These are phyloP conservation scores for Malurus elegans DNA, from an alignment of 2,113 vertebrate species.

Conservation along the genomic window DNA sequence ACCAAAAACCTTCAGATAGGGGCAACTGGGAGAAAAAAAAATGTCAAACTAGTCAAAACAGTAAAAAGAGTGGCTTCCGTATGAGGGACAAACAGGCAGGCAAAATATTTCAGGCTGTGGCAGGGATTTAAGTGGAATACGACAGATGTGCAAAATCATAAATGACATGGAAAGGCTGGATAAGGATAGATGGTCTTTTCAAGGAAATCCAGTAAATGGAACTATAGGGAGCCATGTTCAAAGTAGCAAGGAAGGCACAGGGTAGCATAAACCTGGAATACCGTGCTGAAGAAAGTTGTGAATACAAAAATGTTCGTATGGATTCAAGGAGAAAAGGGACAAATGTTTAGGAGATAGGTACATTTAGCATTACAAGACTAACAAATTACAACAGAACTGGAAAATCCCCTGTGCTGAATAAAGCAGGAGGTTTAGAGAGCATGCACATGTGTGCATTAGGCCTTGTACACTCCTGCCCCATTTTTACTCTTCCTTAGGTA, in stretches of 20 bases:
- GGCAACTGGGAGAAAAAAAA: background rate
- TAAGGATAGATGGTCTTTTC: background rate
- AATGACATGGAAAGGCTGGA: background rate
- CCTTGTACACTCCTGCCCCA: accelerated
- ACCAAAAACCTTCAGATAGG: background rate
- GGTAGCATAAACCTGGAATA: background rate
- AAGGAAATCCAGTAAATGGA: background rate
- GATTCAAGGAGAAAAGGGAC: background rate
- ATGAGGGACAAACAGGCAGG: background rate
- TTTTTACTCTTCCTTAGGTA: background rate
- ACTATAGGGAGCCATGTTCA: background rate
- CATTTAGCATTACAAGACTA: background rate
- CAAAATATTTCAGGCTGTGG: background rate
- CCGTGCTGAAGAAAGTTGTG: background rate
- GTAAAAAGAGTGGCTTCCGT: background rate
- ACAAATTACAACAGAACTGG: background rate
- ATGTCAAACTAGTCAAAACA: no score
- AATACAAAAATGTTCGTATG: background rate
- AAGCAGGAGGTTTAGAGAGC: background rate
- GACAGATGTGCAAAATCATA: background rate
- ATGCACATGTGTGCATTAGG: accelerated
- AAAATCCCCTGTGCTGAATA: background rate
- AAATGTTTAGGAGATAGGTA: background rate
- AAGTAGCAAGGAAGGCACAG: background rate
- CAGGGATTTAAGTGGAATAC: background rate